Base-by-base conservation (phyloP, 2,888 invertebrate species). In the Theretra japonica region DNA sequence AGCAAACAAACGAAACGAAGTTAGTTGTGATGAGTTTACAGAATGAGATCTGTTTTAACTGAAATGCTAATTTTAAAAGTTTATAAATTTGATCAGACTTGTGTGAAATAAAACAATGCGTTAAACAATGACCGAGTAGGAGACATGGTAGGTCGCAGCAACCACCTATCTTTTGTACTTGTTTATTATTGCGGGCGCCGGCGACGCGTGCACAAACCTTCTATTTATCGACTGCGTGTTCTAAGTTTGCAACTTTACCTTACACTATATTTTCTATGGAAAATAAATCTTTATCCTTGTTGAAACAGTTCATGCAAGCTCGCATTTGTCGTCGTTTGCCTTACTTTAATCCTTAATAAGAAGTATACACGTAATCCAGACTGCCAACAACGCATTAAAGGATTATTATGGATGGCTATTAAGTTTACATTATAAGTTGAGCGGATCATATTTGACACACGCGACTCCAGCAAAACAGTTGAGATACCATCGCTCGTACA, bases 131-230 rank as follows among this genome's bases (percentile, higher is more conserved):
- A 41, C 21, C 21, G 41, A 62, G 30, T 1, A 57, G 25, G 62
- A 62, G n/a, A 19, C n/a, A n/a, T n/a, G 19, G 60, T 60, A 30
- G 60, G 30, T 62, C 30, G 33, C 62, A 62, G 30, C 33, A 62
- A 33, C 33, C 60, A 33, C 11, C 7, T n/a, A 62, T 62, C 5
- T n/a, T 33, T 41, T 62, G 41, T 62, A 62, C 21, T 33, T 15
- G 33, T 62, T 62, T 33, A 30, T 2, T 58, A 28, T 19, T 7
- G 33, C 62, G n/a, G 17, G 41, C 62, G 11, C 11, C 21, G 33
- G 15, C 11, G 30, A 33, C 6, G 60, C 33, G 23, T 21, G 33
- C 33, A 41, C 21, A 62, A 62, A 28, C 25, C 59, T 28, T 28
- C 25, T 59, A 58, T 59, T 59, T 59, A 25, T 17, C 28, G 25